These are phyloP conservation scores for Sinocyclocheilus maitianheensis DNA, from an alignment of 2,113 vertebrate genomes.

Conservation along the genomic window DNA sequence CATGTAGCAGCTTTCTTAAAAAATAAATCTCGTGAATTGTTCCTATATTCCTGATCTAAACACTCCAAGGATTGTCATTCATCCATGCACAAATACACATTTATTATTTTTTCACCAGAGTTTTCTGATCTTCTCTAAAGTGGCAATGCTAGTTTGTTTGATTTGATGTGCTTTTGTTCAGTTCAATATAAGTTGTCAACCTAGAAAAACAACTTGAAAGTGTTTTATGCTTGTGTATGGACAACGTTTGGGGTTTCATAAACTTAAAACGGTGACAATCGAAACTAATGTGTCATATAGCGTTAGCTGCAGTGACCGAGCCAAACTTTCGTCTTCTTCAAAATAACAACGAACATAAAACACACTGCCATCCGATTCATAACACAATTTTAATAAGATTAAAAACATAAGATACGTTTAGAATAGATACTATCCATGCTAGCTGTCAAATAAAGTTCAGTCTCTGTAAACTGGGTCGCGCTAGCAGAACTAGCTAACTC, in stretches of 20 bases:
- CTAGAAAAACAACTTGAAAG: background rate
- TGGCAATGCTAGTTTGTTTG: background rate
- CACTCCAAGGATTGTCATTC: background rate
- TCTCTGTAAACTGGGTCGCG: background rate
- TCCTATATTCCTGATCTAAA: background rate
- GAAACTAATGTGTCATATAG: background rate
- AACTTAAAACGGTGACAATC: background rate
- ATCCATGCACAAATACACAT: background rate
- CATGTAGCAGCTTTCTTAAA: background rate
- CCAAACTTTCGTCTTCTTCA: background rate
- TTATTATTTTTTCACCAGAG: background rate
- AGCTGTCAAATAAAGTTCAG: slow-evolving; percentile 3
- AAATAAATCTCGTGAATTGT: background rate
- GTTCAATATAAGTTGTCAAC: background rate
- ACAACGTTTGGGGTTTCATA: background rate
- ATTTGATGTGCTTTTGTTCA: background rate
- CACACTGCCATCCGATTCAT: background rate
- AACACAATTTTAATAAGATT: background rate
- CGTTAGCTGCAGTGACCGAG: background rate
- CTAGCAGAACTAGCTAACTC: background rate
- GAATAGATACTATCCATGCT: background rate
- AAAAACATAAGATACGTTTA: background rate
- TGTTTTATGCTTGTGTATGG: background rate
- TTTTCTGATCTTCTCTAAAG: background rate
- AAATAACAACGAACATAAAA: background rate